These are phyloP conservation scores for Atethmia centrago DNA, from an alignment of 2,888 invertebrate genomes.

Conservation along the genomic window DNA sequence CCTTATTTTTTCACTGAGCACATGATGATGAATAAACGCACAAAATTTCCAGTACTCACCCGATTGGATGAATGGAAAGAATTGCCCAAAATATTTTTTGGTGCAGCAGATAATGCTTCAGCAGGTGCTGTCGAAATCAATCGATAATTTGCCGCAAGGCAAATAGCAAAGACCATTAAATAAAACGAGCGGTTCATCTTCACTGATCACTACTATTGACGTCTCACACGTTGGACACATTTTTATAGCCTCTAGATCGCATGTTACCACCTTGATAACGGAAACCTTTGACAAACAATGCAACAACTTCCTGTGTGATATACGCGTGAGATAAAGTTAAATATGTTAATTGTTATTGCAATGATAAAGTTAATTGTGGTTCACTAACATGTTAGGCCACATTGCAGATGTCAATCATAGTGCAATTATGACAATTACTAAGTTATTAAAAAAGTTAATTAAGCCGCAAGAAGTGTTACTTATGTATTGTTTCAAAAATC, in stretches of 20 bases:
- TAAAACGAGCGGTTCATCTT: constrained; percentile 81
- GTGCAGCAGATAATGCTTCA: constrained; percentile 56
- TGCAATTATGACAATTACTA: constrained; percentile 48
- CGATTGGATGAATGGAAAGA: constrained; percentile 27
- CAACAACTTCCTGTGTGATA: constrained; percentile 83
- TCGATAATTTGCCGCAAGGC: constrained; percentile 65
- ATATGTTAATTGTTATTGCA: constrained; percentile 72
- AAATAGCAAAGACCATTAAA: constrained; percentile 76
- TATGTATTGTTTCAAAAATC: constrained; percentile 29
- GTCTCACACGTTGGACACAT: constrained; percentile 49
- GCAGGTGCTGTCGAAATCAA: constrained; percentile 61
- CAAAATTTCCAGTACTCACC: not conserved
- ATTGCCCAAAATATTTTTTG: constrained; percentile 48
- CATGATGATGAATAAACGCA: not conserved
- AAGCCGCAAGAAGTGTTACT: constrained; percentile 13
- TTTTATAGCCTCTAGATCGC: constrained; percentile 79
- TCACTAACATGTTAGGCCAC: constrained; percentile 63
- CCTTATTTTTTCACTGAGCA: no score
- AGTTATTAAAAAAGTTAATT: constrained; percentile 35
- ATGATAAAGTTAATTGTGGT: constrained; percentile 77
- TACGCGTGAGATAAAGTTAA: constrained; percentile 80
- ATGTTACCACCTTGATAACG: constrained; percentile 72
- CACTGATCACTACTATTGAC: constrained; percentile 73
- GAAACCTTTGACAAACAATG: constrained; percentile 85
- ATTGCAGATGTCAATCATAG: constrained; percentile 62